Evolutionary conservation across 2,797 vertebrate species (phyloP), one percentile per base, ranked within the genome.

Genomic region (Huso huso): DNA sequence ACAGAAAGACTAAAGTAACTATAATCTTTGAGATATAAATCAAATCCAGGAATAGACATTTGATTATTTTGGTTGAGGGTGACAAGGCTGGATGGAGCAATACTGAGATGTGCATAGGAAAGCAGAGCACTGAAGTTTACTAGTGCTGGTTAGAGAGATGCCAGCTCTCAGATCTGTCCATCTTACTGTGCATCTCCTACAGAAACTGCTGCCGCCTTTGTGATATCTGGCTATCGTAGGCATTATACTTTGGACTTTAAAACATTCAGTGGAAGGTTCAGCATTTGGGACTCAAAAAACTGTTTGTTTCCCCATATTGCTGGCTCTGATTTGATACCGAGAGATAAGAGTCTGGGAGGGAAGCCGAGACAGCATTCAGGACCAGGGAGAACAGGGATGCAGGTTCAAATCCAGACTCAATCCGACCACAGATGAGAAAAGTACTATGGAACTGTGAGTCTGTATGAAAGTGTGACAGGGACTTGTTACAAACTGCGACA

Each of bases 111-210:
- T 13, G 10, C 51, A 12, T 2, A 6, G 48, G 37, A 49, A 7
- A 4, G 61, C 8, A 62, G 51, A 62, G 51, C 37, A 15, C 49
- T 61, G 66, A 49, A 67, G 66, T 51, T 67, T 62, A 18, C 10
- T 55, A 51, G 57, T 9, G 48, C 66, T 48, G 10, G 10, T 52
- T 50, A 51, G 7, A 53, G 8, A 9, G 51, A 10, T 58, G 55
- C 9, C 9, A 58, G 6, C 55, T 13, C 55, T n/a, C 7, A 50
- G 64, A 65, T 9, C 13, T 37, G 10, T 52, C 23, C 23, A 51
- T 18, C 49, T 57, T 13, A 18, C 12, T 15, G 18, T 64, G 50
- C 48, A 12, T 61, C 10, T 1, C 10, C 13, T n/a, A 15, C 23
- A 8, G 64, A n/a, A 53, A 8, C 51, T 12, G 51, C 9, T 58